Evolutionary conservation across 2,113 vertebrate genomes (phyloP).

Genomic region (Paramisgurnus dabryanus): DNA sequence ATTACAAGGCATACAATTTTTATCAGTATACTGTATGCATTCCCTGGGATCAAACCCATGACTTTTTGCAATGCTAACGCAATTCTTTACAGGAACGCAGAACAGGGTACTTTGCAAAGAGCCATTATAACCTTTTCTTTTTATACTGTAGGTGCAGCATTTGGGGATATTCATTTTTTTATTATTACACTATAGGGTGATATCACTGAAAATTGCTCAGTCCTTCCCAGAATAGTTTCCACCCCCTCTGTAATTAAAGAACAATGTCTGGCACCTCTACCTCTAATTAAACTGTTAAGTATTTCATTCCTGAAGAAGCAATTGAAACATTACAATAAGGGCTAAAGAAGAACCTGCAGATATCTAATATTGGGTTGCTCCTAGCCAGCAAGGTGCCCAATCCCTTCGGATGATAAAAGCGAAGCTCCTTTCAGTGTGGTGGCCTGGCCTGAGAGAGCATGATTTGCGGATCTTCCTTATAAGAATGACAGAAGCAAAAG

Average conservation of each 20-base stretch:
- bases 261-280: conserved; percentile 26
- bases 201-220: neutral
- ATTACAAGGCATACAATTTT: too few species aligned
- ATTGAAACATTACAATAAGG: conserved; percentile 26
- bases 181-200: neutral
- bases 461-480: conserved; percentile 39
- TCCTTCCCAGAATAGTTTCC: conserved; percentile 8
- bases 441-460: neutral
- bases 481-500: conserved; percentile 63
- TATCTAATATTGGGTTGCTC: conserved; percentile 43
- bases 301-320: conserved; percentile 30
- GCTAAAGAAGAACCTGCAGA: conserved; percentile 1
- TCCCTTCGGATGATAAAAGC: conserved; percentile 15
- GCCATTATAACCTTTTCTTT: neutral
- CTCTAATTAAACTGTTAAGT: conserved; percentile 36
- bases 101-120: too few species aligned
- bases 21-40: too few species aligned
- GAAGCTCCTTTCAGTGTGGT: conserved; percentile 2
- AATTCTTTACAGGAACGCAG: too few species aligned
- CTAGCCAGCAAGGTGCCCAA: conserved; percentile 1
- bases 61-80: too few species aligned
- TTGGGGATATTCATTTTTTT: neutral
- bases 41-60: too few species aligned
- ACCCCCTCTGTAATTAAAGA: conserved; percentile 21
- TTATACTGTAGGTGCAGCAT: neutral